Conservation (phyloP, 2,113 vertebrate species). For the Mobula hypostoma region DNA sequence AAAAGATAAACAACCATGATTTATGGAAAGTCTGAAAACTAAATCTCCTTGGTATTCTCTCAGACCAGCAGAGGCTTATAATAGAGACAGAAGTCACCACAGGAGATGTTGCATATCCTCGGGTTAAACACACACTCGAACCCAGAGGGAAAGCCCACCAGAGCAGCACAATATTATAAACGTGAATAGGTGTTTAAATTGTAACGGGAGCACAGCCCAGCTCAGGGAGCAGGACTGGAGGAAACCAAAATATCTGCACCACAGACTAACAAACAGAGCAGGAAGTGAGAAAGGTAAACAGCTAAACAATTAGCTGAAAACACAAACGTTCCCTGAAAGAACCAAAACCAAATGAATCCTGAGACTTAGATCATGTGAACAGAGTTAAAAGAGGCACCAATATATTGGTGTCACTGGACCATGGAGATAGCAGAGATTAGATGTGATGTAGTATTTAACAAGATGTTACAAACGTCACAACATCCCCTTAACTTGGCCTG, state of each 20-base stretch:
- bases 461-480: background rate
- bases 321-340: background rate
- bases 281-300: background rate
- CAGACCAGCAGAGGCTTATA: background rate
- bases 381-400: background rate
- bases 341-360: background rate
- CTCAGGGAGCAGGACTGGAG: background rate
- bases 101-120: background rate
- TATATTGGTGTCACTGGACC: background rate
- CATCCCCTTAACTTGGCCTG: background rate
- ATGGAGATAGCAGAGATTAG: background rate
- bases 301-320: background rate
- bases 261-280: background rate
- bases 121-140: slow-evolving; percentile 11
- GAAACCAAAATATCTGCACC: background rate
- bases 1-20: background rate
- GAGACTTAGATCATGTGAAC: background rate
- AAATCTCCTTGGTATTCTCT: background rate
- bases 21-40: slow-evolving; percentile 9
- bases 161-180: background rate
- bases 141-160: background rate
- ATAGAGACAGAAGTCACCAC: background rate
- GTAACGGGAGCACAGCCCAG: background rate
- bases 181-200: background rate
- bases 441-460: background rate